Evolutionary conservation across 30 jellyfish, hydroid and myxozoan genomes (phyloP).

Genomic region (Haliclystus octoradiatus): DNA sequence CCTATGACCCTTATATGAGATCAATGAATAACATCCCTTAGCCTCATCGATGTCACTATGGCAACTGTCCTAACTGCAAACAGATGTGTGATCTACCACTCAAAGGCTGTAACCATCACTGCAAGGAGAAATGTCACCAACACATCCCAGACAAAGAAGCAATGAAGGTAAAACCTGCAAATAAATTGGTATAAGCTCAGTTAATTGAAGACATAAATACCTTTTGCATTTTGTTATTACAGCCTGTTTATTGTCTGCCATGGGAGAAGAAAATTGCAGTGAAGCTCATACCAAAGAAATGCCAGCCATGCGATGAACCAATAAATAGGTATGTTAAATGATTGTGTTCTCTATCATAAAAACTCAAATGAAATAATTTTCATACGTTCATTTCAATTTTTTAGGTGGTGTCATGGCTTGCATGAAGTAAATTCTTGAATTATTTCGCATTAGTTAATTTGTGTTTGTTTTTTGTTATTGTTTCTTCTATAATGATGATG

Average conservation of each 20-base stretch:
- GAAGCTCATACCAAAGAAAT: slow-evolving; percentile 23
- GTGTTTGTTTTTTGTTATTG: neutral
- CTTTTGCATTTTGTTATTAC: neutral
- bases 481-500: neutral
- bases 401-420: slow-evolving; percentile 69
- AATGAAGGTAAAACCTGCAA: neutral
- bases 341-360: neutral
- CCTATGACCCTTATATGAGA: no score
- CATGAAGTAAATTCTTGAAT: slow-evolving; percentile 48
- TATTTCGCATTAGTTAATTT: neutral
- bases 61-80: slow-evolving; percentile 57
- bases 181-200: no score
- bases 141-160: slow-evolving; percentile 43
- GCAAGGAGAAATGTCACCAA: slow-evolving; percentile 67
- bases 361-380: neutral
- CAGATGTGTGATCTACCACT: slow-evolving; percentile 34
- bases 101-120: slow-evolving; percentile 37
- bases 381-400: neutral
- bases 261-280: slow-evolving; percentile 17
- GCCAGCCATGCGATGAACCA: slow-evolving; percentile 64
- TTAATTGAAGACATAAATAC: no score
- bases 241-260: slow-evolving; percentile 18
- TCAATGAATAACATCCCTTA: slow-evolving; percentile 4
- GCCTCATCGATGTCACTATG: slow-evolving; percentile 70
- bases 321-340: slow-evolving; percentile 25